Evolutionary conservation across 2,888 invertebrate species (phyloP), one percentile per base, ranked within the genome.

Genomic region (Brachyptera putata): DNA sequence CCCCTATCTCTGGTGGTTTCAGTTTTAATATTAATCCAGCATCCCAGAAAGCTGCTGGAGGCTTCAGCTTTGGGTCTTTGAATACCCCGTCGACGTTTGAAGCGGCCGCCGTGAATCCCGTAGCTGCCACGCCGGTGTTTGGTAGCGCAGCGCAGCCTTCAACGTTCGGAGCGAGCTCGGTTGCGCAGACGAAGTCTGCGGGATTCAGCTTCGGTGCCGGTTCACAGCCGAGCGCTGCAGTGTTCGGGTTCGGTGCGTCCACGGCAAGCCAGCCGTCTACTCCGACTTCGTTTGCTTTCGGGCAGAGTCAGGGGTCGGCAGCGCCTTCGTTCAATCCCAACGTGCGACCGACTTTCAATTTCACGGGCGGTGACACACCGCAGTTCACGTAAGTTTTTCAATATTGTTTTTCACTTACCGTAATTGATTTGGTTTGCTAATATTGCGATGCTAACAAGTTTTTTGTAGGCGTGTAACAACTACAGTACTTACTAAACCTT

Each of bases 321-420:
- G 9, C 68, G 63, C 60, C 60, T 18, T 64, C 74, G 50, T 77
- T 79, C 62, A 75, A 78, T 67, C 76, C 76, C 3, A 75, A 73
- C 61, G 70, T 73, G 30, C 73, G 72, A 65, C 79, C 79, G 36
- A 70, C 74, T 4, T 80, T 77, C 67, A 79, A 79, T 63, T 80
- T 80, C 62, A 77, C 79, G 3, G 75, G 74, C 50, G 77, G 78
- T 48, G 72, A 73, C 61, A 71, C 75, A 56, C 68, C 75, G 1
- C 63, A 70, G 57, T 79, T 79, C 69, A 75, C 74, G 80, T 80
- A 72, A 76, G 75, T 75, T 65, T 7, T 14, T n/a, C n/a, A 14
- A 41, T 39, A 5, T 39, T 39, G 11, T n/a, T n/a, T 39, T 41
- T 5, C 14, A 39, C 11, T n/a, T 5, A 11, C 43, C 43, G 21